Base-by-base conservation (phyloP, 2,797 vertebrate species). In the Aeoliscus strigatus region DNA sequence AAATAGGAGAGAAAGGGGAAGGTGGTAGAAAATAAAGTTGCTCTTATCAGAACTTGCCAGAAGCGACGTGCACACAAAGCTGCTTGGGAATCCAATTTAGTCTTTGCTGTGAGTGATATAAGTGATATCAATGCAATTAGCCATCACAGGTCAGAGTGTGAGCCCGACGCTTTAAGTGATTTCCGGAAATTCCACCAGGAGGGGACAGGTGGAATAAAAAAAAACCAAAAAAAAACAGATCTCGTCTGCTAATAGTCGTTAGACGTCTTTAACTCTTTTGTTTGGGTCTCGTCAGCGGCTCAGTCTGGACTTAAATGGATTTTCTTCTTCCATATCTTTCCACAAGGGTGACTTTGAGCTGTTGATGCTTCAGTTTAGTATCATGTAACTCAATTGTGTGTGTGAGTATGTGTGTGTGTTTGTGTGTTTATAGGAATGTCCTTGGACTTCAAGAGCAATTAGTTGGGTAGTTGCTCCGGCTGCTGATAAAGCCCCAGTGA, bases 71-170 rank as follows among this genome's bases (percentile, higher is more conserved):
- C 45, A 39, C 70, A 81, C 73, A 83, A 74, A 79, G 80, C 82
- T 66, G 46, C 62, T 62, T 24, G 43, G 61, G 57, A 83, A 83
- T 79, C 79, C 77, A 79, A 81, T 85, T 84, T 82, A 78, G 70
- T 66, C 60, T 53, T 35, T 24, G 60, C 75, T 77, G 76, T 83
- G 84, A 71, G 75, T 70, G 82, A n/a, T n/a, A n/a, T 74, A 77
- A 81, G 76, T 76, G 75, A 83, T 85, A 85, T 78, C 70, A 67
- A 69, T 23, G 69, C 83, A 85, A 86, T 86, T 86, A 84, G 82
- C 79, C 56, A 47, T 70, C 70, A 65, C 66, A 66, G 78, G 80
- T 85, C 77, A 75, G 63, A 58, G 73, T 78, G 69, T 63, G 56
- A 54, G 69, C 37, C 34, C 2, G 30, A 5, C n/a, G 14, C 3